Base-by-base conservation (phyloP, 2,888 invertebrate species). In the Nebria brevicollis region DNA sequence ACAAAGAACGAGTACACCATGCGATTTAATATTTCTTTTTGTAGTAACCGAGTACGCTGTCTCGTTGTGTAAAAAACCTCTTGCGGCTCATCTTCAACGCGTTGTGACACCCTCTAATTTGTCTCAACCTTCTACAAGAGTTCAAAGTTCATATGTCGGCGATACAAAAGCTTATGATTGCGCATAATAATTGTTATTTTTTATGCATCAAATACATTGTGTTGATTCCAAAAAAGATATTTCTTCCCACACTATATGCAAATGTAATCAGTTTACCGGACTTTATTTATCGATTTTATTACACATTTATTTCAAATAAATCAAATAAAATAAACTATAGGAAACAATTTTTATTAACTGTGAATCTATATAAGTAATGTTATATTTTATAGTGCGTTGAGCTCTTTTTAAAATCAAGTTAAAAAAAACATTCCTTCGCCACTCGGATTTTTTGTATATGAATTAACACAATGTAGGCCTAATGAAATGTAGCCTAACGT, bases 71-170 rank as follows among this genome's bases (percentile, higher is more conserved):
- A 66, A 66, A 66, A 66, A 66, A 20, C 25, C 15, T 66, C 54
- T 25, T 26, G 70, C 70, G 70, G 70, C 70, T 70, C 70, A 70
- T 70, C 70, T 70, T 70, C 13, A 70, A 70, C 75, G 42, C 77
- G 65, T 77, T 72, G 78, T 78, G 78, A 78, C 78, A 78, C 78
- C 78, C 78, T 78, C 78, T 78, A 78, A 78, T 78, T 78, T 78
- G 78, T 78, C 78, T 78, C 78, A 78, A 72, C 73, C 72, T 78
- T 41, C 68, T 66, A 70, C 70, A 20, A 20, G 78, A 34, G 78
- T 64, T 73, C 73, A 78, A 15, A 73, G 78, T 64, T 78, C 73
- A 78, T 70, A 34, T 34, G 13, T 70, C 70, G 20, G 70, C 66
- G 15, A 64, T 64, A 78, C 78, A 78, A 78, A 70, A 72, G 78